Evolutionary conservation across 2,797 vertebrate genomes (phyloP).

Genomic region (Myotis vivesi): DNA sequence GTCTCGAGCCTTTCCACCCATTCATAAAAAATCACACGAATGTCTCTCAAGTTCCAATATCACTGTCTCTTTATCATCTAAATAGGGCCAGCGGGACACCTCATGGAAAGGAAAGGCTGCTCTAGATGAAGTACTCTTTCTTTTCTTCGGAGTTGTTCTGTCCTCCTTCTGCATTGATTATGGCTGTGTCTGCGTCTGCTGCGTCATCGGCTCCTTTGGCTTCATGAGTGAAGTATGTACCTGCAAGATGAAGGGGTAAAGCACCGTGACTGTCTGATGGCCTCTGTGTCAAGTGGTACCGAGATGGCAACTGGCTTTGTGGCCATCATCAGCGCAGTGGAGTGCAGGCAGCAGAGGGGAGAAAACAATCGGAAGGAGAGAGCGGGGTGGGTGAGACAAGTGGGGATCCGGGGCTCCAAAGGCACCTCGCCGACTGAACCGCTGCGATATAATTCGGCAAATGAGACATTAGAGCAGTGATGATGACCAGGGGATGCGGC

Average conservation of each 20-base stretch:
- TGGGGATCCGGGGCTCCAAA: conserved; percentile 69
- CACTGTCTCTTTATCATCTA: conserved; percentile 86
- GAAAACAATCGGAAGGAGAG: conserved; percentile 72
- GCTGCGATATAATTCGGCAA: conserved; percentile 79
- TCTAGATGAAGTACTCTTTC: conserved; percentile 99
- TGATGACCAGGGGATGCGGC: conserved; percentile 76
- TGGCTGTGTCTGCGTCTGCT: conserved; percentile 98
- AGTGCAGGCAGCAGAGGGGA: conserved; percentile 65
- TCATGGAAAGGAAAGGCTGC: conserved; percentile 87
- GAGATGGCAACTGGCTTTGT: conserved; percentile 75
- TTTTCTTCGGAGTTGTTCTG: conserved; percentile 99
- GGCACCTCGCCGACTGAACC: conserved; percentile 72
- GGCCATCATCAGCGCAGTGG: conserved; percentile 68
- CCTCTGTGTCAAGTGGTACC: conserved; percentile 50
- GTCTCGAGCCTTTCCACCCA: conserved; percentile 85
- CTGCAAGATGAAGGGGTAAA: conserved; percentile 84
- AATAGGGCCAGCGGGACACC: conserved; percentile 87
- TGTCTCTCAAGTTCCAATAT: conserved; percentile 84
- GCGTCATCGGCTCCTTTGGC: conserved; percentile 99
- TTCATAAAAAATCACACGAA: conserved; percentile 82
- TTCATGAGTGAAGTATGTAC: conserved; percentile 99
- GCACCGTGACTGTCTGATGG: conserved; percentile 53
- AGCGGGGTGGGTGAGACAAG: conserved; percentile 72
- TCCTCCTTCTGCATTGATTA: conserved; percentile 99
- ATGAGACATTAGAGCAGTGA: conserved; percentile 72